These are phyloP conservation scores for Drosophila auraria DNA, from an alignment of 1,140 invertebrate genomes.

Conservation along the genomic window DNA sequence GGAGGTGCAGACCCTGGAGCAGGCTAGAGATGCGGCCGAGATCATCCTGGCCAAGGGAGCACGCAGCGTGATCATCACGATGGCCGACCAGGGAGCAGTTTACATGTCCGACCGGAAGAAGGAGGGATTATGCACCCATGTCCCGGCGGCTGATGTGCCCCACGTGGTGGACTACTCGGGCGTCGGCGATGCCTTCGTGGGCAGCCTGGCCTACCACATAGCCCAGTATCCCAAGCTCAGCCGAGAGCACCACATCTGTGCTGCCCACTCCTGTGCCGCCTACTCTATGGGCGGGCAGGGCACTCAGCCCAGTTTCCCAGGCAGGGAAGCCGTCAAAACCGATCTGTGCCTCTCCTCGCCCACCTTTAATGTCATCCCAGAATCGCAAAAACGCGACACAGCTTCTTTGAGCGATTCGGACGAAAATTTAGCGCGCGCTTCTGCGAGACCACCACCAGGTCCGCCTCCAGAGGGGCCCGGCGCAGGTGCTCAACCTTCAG, in stretches of 20 bases:
- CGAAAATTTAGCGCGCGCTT: neutral
- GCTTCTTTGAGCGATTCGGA: too few species aligned
- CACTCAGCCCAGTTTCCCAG: conserved; percentile 89
- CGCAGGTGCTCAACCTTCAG: neutral
- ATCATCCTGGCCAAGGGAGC: conserved; percentile 89
- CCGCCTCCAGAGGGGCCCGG: neutral
- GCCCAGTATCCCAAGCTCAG: conserved; percentile 87
- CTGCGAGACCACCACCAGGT: neutral
- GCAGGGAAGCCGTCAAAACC: neutral
- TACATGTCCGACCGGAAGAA: conserved; percentile 86
- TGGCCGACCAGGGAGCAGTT: conserved; percentile 90
- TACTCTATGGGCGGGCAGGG: conserved; percentile 91
- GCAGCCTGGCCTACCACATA: conserved; percentile 92
- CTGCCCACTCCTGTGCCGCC: conserved; percentile 91
- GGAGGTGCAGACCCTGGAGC: conserved; percentile 74
- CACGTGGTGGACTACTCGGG: conserved; percentile 94
- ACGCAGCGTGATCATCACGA: conserved; percentile 92
- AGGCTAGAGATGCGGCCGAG: conserved; percentile 87
- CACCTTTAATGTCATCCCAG: conserved; percentile 26
- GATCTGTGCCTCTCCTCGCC: conserved; percentile 27
- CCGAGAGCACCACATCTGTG: conserved; percentile 89
- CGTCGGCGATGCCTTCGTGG: conserved; percentile 96
- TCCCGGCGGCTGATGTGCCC: conserved; percentile 87
- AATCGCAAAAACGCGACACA: neutral
- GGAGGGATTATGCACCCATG: conserved; percentile 85